phyloP scores from a whole-genome alignment of 1,140 invertebrate species.

The Caenorhabditis tropicalis region DNA sequence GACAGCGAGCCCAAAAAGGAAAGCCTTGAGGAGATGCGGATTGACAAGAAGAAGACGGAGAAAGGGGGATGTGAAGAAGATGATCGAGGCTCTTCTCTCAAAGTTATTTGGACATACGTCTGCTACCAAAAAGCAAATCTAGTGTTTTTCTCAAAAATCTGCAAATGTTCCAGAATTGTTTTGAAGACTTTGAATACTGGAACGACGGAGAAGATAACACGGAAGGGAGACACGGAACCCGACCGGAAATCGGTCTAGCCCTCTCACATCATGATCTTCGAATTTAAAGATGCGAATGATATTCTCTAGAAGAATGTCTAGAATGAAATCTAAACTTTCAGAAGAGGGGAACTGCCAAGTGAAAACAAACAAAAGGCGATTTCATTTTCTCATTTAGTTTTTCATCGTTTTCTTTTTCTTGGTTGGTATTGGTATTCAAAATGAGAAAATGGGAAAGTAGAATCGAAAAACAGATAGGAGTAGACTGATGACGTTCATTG shows the following conservation, averaged over 20 bases:
- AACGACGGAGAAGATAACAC: not conserved
- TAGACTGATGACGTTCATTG: not conserved
- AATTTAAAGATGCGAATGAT: not conserved
- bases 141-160: not conserved
- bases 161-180: no score
- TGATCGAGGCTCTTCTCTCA: not conserved
- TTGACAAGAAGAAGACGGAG: conserved; percentile 4
- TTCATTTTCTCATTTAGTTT: not conserved
- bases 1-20: not conserved
- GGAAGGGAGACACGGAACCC: not conserved
- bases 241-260: not conserved
- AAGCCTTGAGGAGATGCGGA: not conserved
- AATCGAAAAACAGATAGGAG: not conserved
- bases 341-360: not conserved
- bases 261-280: not conserved
- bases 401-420: not conserved
- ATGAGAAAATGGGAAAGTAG: not conserved
- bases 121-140: not conserved
- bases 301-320: not conserved
- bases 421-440: not conserved
- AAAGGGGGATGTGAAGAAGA: not conserved
- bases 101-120: not conserved
- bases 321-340: not conserved
- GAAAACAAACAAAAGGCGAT: not conserved
- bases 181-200: no score